A percentile compares a stretch with the other conserved stretches of the same genome.
These are phyloP conservation scores for Cavia porcellus DNA, from an alignment of 2,113 vertebrate genomes.

Conservation along the genomic window DNA sequence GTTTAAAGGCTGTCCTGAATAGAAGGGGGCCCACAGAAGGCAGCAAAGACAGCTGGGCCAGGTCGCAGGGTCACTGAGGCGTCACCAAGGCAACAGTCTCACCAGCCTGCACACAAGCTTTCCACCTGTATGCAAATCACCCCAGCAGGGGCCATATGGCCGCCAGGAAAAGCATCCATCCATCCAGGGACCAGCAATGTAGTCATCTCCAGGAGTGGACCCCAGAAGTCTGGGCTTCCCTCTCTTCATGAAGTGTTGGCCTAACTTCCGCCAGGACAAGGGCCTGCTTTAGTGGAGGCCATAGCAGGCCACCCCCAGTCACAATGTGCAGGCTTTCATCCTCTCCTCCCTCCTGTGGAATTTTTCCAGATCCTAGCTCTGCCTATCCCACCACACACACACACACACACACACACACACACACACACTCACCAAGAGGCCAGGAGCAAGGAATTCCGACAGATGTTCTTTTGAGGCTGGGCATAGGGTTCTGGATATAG, in stretches of 20 bases:
- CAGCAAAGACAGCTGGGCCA: constrained; percentile 60
- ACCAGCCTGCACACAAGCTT: constrained; percentile 74
- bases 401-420: too few relatives aligned
- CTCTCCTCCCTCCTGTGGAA: constrained; percentile 76
- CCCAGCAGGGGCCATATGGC: constrained; percentile 87
- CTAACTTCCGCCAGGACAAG: not conserved
- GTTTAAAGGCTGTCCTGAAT: constrained; percentile 69
- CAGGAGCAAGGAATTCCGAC: constrained; percentile 81
- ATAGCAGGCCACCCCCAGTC: constrained; percentile 32
- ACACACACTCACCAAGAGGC: constrained; percentile 27
- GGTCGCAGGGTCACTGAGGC: constrained; percentile 56
- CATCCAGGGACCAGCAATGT: constrained; percentile 12
- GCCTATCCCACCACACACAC: not conserved
- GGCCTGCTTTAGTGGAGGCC: not conserved
- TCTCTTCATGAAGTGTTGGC: not conserved
- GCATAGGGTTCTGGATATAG: not conserved
- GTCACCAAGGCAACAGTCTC: constrained; percentile 74
- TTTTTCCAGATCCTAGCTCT: constrained; percentile 63
- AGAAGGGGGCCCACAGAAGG: constrained; percentile 49
- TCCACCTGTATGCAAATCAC: constrained; percentile 96
- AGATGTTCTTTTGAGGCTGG: constrained; percentile 76
- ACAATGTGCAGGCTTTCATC: constrained; percentile 60
- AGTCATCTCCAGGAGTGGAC: constrained; percentile 16
- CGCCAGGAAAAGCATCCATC: constrained; percentile 79
- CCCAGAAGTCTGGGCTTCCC: not conserved